These are phyloP conservation scores for Patella depressa DNA, from an alignment of 2,888 invertebrate genomes.

Conservation along the genomic window DNA sequence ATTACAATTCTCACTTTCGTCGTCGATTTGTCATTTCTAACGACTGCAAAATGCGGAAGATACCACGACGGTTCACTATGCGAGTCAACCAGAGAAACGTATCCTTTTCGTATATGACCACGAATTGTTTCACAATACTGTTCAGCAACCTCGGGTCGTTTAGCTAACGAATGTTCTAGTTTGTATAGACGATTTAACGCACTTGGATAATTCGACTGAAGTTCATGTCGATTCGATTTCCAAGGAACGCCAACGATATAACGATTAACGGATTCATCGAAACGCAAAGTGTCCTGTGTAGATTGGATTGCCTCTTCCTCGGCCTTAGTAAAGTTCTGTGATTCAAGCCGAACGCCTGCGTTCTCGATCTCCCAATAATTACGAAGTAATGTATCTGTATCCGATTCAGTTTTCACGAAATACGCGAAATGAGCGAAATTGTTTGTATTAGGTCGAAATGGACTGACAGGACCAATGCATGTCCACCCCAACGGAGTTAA, in stretches of 20 bases:
- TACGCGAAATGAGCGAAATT: too few relatives aligned
- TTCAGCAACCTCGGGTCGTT: background rate
- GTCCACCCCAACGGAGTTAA: too few relatives aligned
- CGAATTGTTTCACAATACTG: background rate
- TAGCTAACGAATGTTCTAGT: background rate
- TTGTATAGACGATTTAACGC: background rate
- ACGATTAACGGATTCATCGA: background rate
- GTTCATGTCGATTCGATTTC: background rate
- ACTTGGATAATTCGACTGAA: background rate
- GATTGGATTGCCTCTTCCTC: constrained; percentile 2
- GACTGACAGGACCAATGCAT: too few relatives aligned
- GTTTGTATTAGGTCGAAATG: too few relatives aligned
- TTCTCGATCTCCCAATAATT: too few relatives aligned
- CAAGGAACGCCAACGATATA: constrained; percentile 1
- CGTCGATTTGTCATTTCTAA: constrained; percentile 2
- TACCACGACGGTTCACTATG: constrained; percentile 10
- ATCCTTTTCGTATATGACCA: too few relatives aligned
- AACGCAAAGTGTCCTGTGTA: background rate
- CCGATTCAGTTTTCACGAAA: too few relatives aligned
- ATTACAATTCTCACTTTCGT: background rate
- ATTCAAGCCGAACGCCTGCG: too few relatives aligned
- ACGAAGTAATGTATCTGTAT: too few relatives aligned
- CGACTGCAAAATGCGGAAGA: constrained; percentile 9
- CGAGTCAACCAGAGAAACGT: background rate
- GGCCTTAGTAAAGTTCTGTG: too few relatives aligned